Percentiles rank a stretch among this genome's conserved stretches.
Evolutionary conservation across 2,797 vertebrate species (phyloP).

Genomic region (Syncerus caffer): DNA sequence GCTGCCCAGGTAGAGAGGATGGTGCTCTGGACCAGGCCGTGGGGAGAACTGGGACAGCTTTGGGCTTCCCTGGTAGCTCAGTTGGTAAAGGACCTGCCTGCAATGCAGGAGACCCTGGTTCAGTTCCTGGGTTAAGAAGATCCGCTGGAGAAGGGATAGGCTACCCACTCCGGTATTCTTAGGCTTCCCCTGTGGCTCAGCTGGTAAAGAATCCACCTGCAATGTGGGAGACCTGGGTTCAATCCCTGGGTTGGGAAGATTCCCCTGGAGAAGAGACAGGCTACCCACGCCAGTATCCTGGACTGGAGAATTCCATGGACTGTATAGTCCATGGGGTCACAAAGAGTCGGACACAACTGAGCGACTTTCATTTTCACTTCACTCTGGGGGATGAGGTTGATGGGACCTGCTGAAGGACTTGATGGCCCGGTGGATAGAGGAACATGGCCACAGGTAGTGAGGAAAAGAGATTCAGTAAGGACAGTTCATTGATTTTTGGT

Average conservation of each 20-base stretch:
- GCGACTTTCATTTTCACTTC: too few relatives aligned
- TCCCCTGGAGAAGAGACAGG: neutral
- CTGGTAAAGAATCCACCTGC: neutral
- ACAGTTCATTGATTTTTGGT: neutral
- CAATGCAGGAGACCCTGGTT: too few relatives aligned
- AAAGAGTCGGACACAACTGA: too few relatives aligned
- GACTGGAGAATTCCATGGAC: neutral
- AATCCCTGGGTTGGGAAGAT: neutral
- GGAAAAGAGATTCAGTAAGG: neutral
- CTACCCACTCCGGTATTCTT: too few relatives aligned
- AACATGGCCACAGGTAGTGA: rapidly evolving
- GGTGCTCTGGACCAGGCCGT: neutral
- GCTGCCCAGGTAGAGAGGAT: too few relatives aligned
- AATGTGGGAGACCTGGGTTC: neutral
- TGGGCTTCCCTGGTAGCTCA: too few relatives aligned
- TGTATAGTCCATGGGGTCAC: too few relatives aligned
- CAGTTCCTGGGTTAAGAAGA: too few relatives aligned
- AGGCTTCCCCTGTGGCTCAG: too few relatives aligned
- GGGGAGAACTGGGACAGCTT: neutral
- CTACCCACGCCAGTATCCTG: neutral
- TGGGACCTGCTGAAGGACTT: neutral
- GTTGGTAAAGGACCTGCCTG: too few relatives aligned
- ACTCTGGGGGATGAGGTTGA: neutral
- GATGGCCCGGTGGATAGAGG: neutral
- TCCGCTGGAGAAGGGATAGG: too few relatives aligned